Evolutionary conservation across 2,797 vertebrate genomes (phyloP).

Genomic region (Liasis olivaceus): DNA sequence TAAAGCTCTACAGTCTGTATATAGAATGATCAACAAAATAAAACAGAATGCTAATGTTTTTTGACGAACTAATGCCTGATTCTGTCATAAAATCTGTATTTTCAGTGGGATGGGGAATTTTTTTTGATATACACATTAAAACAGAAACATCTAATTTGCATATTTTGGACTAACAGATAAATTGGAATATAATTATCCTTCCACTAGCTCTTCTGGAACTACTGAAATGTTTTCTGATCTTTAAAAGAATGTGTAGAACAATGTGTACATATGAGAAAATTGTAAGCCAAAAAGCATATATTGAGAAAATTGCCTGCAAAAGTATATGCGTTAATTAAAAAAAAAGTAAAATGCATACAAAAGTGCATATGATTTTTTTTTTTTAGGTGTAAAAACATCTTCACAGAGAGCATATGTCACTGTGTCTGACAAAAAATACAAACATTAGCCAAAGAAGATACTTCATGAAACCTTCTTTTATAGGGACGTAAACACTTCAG

Average conservation of each 20-base stretch:
- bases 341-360: neutral
- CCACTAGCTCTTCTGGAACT: neutral
- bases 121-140: neutral
- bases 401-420: neutral
- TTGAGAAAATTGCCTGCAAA: neutral
- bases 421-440: neutral
- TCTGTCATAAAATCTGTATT: neutral
- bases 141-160: neutral
- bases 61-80: neutral
- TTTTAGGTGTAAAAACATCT: neutral
- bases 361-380: neutral
- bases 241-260: neutral
- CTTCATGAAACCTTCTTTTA: neutral
- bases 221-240: neutral
- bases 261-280: neutral
- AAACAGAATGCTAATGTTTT: neutral
- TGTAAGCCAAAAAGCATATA: neutral
- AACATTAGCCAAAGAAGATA: neutral
- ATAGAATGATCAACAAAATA: neutral
- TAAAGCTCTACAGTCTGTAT: neutral
- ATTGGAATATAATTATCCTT: neutral
- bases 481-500: neutral
- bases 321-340: neutral
- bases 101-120: neutral
- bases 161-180: neutral